These are phyloP conservation scores for Neoaliturus tenellus DNA, from an alignment of 2,888 invertebrate species.

Conservation along the genomic window DNA sequence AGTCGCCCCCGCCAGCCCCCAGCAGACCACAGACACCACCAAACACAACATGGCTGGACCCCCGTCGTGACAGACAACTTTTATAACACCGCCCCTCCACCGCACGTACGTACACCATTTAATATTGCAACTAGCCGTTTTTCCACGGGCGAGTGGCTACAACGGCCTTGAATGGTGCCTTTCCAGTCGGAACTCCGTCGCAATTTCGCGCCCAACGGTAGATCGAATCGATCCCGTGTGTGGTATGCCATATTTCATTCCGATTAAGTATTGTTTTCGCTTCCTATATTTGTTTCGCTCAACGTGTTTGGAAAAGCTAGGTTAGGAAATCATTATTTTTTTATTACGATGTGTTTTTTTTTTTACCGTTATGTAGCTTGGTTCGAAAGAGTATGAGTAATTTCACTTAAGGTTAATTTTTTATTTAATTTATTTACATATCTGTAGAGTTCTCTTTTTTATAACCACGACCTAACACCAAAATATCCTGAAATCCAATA, in stretches of 20 bases:
- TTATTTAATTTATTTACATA: no score
- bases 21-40: not conserved
- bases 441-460: no score
- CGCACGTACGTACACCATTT: not conserved
- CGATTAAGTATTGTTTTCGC: not conserved
- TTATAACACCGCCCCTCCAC: conserved; percentile 28
- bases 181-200: conserved; percentile 4
- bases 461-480: no score
- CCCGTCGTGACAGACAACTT: not conserved
- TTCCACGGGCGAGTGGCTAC: not conserved
- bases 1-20: not conserved
- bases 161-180: conserved; percentile 13
- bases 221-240: conserved; percentile 38
- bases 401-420: no score
- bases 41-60: not conserved
- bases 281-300: conserved; percentile 4
- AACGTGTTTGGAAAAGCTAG: no score
- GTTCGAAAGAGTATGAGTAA: no score
- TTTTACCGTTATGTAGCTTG: no score
- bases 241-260: conserved; percentile 29
- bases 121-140: not conserved
- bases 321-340: no score
- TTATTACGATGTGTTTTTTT: no score
- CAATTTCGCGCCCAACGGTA: conserved; percentile 23
- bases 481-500: no score